Percentiles rank a stretch among this genome's conserved stretches.
Conservation (phyloP, 2,797 vertebrate genomes). For the Geotrypetes seraphini region DNA sequence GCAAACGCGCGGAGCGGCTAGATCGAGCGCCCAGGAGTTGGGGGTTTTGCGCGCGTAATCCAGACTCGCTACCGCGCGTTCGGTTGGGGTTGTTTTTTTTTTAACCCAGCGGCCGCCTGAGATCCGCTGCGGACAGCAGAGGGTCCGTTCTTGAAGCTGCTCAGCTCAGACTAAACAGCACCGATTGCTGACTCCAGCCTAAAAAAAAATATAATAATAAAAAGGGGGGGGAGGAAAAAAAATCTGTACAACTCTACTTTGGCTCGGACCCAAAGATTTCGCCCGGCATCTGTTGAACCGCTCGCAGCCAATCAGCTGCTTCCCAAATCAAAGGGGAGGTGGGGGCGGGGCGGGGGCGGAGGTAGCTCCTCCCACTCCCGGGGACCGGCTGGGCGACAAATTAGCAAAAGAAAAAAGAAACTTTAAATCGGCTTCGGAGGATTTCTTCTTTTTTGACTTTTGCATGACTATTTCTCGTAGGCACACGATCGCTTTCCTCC, state of each 20-base stretch:
- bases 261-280: constrained; percentile 70
- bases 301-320: constrained; percentile 59
- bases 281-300: constrained; percentile 62
- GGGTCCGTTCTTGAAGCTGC: constrained; percentile 9
- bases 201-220: too few relatives aligned
- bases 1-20: constrained; percentile 12
- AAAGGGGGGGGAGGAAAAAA: too few relatives aligned
- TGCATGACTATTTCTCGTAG: constrained; percentile 26
- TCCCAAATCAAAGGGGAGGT: constrained; percentile 49
- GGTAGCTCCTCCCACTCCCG: constrained; percentile 30
- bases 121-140: too few relatives aligned
- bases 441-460: constrained; percentile 26
- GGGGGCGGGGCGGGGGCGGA: not conserved
- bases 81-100: too few relatives aligned
- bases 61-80: too few relatives aligned
- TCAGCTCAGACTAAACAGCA: constrained; percentile 51
- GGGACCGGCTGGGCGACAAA: constrained; percentile 56
- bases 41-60: too few relatives aligned
- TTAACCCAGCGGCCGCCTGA: too few relatives aligned
- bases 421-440: constrained; percentile 49
- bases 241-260: constrained; percentile 58
- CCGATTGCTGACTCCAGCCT: constrained; percentile 55
- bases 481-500: constrained; percentile 14
- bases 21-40: too few relatives aligned
- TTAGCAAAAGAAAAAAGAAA: constrained; percentile 42